Conservation (phyloP, 1,140 invertebrate species). For the Neocloeon triangulifer region DNA sequence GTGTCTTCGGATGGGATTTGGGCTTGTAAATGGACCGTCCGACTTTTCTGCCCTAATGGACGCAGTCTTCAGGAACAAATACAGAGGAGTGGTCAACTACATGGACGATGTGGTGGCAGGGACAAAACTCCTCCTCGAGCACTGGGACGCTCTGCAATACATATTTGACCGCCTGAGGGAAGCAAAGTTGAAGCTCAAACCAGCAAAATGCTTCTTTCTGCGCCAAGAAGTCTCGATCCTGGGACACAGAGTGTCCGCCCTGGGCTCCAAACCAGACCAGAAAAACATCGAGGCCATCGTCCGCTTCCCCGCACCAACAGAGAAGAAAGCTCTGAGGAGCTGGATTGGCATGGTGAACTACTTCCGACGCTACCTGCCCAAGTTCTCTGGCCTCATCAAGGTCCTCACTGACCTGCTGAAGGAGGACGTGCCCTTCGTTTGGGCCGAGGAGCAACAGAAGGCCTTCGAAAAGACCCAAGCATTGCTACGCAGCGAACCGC, state of each 20-base stretch:
- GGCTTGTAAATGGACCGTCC: no score
- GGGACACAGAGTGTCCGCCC: neutral
- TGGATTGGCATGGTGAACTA: no score
- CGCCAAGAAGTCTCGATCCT: neutral
- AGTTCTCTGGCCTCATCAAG: no score
- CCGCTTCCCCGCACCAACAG: neutral
- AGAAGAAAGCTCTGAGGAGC: neutral
- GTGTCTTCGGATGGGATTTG: no score
- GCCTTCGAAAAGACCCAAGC: constrained; percentile 1
- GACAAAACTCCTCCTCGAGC: neutral
- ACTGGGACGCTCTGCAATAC: neutral
- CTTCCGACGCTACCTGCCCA: no score
- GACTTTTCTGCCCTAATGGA: no score
- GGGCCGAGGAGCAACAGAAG: constrained; percentile 4
- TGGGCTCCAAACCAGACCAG: neutral
- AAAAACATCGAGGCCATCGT: neutral
- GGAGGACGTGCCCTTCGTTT: constrained; percentile 6
- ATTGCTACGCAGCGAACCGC: constrained; percentile 7
- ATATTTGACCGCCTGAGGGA: neutral
- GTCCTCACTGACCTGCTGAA: no score
- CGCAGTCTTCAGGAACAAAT: no score
- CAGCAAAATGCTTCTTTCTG: no score
- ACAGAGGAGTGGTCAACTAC: neutral
- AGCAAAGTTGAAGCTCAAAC: no score
- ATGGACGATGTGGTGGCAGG: neutral